These are phyloP conservation scores for Galerucella calmariensis DNA, from an alignment of 2,888 invertebrate species.

Conservation along the genomic window DNA sequence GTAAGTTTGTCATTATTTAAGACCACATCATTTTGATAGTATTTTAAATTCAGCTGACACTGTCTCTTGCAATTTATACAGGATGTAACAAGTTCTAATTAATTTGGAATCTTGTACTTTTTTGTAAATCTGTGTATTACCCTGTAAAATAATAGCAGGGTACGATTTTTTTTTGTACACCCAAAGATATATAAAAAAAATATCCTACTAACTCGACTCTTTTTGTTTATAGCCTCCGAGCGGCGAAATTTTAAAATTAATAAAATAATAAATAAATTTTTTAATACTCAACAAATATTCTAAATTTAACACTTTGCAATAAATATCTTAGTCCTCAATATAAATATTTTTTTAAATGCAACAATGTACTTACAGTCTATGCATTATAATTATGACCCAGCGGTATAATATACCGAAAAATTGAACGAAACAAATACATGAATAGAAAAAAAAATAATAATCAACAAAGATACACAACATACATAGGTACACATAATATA, in stretches of 20 bases:
- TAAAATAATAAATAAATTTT: constrained; percentile 39
- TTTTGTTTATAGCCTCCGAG: constrained; percentile 3
- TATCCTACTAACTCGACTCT: not conserved
- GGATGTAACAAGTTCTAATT: no score
- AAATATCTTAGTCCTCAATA: constrained; percentile 2
- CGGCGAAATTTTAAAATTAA: constrained; percentile 20
- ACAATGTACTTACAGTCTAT: constrained; percentile 11
- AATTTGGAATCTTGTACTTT: no score
- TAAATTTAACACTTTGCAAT: not conserved
- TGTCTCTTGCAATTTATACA: no score
- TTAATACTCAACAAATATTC: constrained; percentile 34
- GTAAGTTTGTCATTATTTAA: no score
- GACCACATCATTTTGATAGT: no score
- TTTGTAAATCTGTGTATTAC: no score
- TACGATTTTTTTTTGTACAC: no score
- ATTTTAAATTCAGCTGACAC: no score
- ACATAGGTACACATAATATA: not conserved
- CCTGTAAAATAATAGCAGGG: no score
- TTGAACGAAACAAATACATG: not conserved
- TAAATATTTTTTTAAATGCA: constrained; percentile 16
- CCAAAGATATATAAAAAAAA: not conserved
- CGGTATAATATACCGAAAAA: not conserved
- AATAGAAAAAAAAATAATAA: not conserved
- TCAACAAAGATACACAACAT: not conserved
- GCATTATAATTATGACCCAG: not conserved